A percentile compares a stretch with the other conserved stretches of the same genome.
phyloP scores from a whole-genome alignment of 2,888 invertebrate genomes.

The Leptinotarsa rubiginosa region DNA sequence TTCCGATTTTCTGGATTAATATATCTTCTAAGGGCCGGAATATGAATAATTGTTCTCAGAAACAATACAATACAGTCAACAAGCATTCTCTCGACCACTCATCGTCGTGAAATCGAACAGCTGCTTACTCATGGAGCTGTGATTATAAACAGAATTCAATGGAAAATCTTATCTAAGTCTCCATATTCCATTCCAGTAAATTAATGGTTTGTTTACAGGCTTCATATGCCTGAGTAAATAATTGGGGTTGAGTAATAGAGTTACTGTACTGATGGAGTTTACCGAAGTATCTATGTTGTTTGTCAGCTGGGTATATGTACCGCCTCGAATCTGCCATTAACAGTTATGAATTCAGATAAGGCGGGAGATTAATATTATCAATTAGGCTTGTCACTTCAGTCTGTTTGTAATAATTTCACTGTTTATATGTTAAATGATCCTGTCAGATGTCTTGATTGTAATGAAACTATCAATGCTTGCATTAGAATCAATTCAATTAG shows the following conservation, averaged over 20 bases:
- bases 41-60: too few species aligned
- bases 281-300: constrained; percentile 3
- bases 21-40: too few species aligned
- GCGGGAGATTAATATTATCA: background rate
- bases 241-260: constrained; percentile 9
- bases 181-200: constrained; percentile 4
- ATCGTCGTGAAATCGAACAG: background rate
- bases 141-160: background rate
- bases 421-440: too few species aligned
- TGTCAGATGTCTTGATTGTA: too few species aligned
- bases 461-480: too few species aligned
- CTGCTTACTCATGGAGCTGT: background rate
- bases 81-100: too few species aligned
- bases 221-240: constrained; percentile 1
- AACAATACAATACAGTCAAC: too few species aligned
- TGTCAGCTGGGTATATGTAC: background rate
- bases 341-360: constrained; percentile 3
- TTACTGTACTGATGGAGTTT: background rate
- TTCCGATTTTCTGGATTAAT: too few species aligned
- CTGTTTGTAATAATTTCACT: too few species aligned
- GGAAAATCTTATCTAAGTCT: background rate
- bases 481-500: too few species aligned
- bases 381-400: background rate
- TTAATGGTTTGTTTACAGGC: background rate
- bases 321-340: constrained; percentile 8